Evolutionary conservation across 2,113 vertebrate species (phyloP).

Genomic region (Corythaeola cristata): DNA sequence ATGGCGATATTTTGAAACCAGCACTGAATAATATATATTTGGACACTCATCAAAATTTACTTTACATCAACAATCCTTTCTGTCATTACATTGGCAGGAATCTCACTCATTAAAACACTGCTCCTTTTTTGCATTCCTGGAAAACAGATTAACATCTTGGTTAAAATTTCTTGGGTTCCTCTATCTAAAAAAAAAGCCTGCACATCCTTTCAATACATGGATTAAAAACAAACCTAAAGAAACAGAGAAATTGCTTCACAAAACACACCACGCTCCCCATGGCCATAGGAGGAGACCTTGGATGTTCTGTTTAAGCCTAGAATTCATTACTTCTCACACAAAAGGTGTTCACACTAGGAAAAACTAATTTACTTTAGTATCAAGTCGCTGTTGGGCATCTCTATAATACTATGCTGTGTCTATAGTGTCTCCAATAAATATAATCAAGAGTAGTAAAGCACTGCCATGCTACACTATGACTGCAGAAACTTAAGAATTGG

Average conservation of each 20-base stretch:
- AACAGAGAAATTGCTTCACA: background rate
- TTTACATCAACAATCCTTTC: background rate
- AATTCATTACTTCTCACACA: background rate
- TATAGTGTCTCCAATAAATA: background rate
- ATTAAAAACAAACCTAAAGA: background rate
- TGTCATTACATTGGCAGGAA: background rate
- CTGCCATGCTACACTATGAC: background rate
- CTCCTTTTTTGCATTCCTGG: background rate
- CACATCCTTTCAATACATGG: background rate
- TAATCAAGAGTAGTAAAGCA: background rate
- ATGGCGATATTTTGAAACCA: background rate
- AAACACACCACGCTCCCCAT: background rate
- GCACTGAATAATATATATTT: background rate
- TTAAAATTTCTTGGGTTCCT: background rate
- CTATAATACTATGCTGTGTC: background rate
- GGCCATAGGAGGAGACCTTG: background rate
- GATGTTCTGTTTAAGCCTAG: background rate
- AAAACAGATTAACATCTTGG: background rate
- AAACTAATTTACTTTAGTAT: background rate
- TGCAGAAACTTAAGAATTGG: background rate
- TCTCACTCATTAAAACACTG: background rate
- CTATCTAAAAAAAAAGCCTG: background rate
- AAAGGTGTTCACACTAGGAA: background rate
- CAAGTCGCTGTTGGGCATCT: background rate
- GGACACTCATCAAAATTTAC: background rate